These are phyloP conservation scores for Malurus splendens DNA, from an alignment of 2,797 vertebrate genomes.

Conservation along the genomic window DNA sequence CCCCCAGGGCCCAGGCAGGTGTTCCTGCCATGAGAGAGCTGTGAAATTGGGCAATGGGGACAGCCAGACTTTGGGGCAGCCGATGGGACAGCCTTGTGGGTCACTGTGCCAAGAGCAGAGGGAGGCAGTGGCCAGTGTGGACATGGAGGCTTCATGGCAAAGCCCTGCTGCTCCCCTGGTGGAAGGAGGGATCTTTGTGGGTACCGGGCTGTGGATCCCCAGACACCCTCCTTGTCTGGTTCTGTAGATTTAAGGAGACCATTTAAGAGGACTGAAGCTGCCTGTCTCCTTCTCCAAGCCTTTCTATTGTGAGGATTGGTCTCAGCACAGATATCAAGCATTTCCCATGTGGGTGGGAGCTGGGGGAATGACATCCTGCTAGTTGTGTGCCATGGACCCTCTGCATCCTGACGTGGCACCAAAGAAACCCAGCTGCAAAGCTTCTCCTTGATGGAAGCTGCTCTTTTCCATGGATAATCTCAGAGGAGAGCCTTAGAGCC, in stretches of 20 bases:
- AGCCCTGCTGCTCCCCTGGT: not conserved
- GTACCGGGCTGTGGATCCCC: not conserved
- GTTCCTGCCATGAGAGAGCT: not conserved
- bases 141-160: rapidly evolving
- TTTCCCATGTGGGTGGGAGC: not conserved
- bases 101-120: not conserved
- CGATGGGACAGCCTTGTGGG: not conserved
- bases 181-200: not conserved
- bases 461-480: not conserved
- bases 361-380: not conserved
- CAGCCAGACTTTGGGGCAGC: not conserved
- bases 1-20: not conserved
- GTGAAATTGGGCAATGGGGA: rapidly evolving
- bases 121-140: not conserved
- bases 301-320: not conserved
- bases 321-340: not conserved
- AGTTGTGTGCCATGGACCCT: not conserved
- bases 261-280: not conserved
- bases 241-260: not conserved
- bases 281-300: not conserved
- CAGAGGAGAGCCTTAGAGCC: not conserved
- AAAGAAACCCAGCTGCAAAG: not conserved
- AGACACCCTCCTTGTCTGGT: not conserved
- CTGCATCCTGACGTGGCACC: rapidly evolving
- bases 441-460: not conserved